phyloP scores from a whole-genome alignment of 2,113 vertebrate genomes.

The Channa maculata region DNA sequence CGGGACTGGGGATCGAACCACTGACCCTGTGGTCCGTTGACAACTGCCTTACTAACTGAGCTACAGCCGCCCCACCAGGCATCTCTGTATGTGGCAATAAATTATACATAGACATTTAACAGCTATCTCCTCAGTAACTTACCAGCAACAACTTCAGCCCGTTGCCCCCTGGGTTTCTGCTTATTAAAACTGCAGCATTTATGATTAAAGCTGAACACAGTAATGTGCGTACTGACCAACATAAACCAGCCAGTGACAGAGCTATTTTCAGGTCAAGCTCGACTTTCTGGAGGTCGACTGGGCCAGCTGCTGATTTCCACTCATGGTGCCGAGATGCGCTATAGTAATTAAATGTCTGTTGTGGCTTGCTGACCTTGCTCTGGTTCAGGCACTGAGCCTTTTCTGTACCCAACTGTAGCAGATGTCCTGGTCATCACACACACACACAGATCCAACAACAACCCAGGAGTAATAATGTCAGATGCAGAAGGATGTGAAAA shows the following conservation, averaged over 20 bases:
- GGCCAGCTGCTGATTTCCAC: conserved; percentile 65
- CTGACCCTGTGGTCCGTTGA: too few species aligned
- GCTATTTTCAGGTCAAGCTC: conserved; percentile 67
- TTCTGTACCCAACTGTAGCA: conserved; percentile 38
- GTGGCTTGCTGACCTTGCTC: conserved; percentile 69
- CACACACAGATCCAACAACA: conserved; percentile 12
- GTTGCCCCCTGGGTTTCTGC: conserved; percentile 39
- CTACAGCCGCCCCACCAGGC: conserved; percentile 5
- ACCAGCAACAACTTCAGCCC: conserved; percentile 48
- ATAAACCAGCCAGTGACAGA: conserved; percentile 63
- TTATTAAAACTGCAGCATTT: conserved; percentile 69
- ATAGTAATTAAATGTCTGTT: conserved; percentile 71
- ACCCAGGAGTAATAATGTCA: conserved; percentile 18
- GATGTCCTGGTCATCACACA: conserved; percentile 46
- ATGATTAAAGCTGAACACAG: conserved; percentile 56
- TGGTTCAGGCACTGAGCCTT: conserved; percentile 38
- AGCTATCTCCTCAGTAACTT: conserved; percentile 65
- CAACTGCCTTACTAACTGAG: too few species aligned
- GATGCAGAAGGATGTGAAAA: not conserved
- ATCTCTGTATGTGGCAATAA: conserved; percentile 58
- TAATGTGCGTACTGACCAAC: conserved; percentile 62
- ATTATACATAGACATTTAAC: conserved; percentile 75
- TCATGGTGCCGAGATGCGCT: conserved; percentile 55
- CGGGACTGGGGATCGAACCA: too few species aligned
- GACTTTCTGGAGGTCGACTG: conserved; percentile 54